Evolutionary conservation across 1,140 invertebrate species (phyloP), one percentile per base, ranked within the genome.

Genomic region (Pseudomyrmex sp.): DNA sequence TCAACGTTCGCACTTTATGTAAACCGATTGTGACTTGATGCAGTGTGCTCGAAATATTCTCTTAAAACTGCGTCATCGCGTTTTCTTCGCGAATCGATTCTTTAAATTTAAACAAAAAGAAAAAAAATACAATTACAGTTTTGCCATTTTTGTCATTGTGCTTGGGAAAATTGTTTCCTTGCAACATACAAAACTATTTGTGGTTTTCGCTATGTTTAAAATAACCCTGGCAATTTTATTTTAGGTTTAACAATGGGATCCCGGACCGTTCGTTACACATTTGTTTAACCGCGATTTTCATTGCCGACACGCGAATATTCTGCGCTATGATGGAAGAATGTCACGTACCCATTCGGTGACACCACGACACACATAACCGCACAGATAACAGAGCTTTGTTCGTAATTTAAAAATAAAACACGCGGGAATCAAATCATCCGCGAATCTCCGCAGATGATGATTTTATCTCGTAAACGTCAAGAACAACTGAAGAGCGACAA

Each of bases 401-500:
- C 20, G 18, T 80, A 68, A 72, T 80, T 72, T 26, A 69, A 58
- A 72, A 59, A 80, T 72, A 72, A 72, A 70, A n/a, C 8, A 18
- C 5, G 35, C 35, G 7, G 59, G 50, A 58, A 35, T 46, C 66
- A 59, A 70, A 70, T 77, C 26, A 58, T 15, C 0, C 62, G 20
- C 63, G 23, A n/a, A 58, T 76, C 61, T 65, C 48, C 44, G 20
- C 58, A n/a, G 5, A 35, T 35, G 35, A 35, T 35, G 15, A 59
- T 18, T 66, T 54, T 59, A 35, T 35, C 76, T 80, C 76, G 54
- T 80, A 80, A 80, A 80, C n/a, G 76, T 80, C 76, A 80, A 35
- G 46, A 73, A 83, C 58, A 85, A 72, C 26, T 72, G 70, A 85
- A 82, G 68, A 85, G 62, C 56, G 59, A 69, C 77, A 66, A 82